These are phyloP conservation scores for Kryptolebias ocellatus DNA, from an alignment of 2,797 vertebrate genomes.

Conservation along the genomic window DNA sequence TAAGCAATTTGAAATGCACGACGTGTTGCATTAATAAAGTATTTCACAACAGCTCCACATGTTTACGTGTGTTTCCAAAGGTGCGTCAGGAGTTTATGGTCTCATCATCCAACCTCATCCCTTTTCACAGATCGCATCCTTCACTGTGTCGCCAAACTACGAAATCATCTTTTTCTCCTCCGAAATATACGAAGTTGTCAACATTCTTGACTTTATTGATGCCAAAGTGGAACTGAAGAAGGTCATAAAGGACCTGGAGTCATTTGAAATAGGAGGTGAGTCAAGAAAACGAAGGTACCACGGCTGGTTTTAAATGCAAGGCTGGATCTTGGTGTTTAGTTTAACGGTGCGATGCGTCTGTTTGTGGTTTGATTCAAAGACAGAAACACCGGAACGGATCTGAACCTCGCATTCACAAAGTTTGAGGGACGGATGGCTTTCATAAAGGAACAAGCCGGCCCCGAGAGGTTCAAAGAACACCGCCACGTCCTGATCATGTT, in stretches of 20 bases:
- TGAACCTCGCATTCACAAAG: conserved; percentile 30
- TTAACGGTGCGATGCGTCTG: conserved; percentile 9
- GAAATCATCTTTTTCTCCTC: conserved; percentile 71
- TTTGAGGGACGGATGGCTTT: conserved; percentile 40
- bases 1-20: conserved; percentile 49
- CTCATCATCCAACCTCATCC: not conserved
- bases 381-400: conserved; percentile 59
- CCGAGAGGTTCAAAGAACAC: conserved; percentile 39
- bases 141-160: conserved; percentile 71
- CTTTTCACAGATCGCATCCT: conserved; percentile 64
- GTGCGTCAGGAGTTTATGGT: no score
- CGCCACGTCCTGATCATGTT: conserved; percentile 67
- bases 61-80: conserved; percentile 4
- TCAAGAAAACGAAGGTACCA: not conserved
- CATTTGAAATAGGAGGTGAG: conserved; percentile 36
- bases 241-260: not conserved
- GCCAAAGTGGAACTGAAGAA: accelerated
- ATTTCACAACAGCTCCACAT: conserved; percentile 14
- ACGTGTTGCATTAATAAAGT: conserved; percentile 26
- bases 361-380: conserved; percentile 27
- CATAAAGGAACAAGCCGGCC: conserved; percentile 10
- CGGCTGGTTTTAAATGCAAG: not conserved
- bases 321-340: not conserved
- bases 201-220: conserved; percentile 53
- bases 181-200: conserved; percentile 26